Evolutionary conservation across 2,888 invertebrate genomes (phyloP), one percentile per base, ranked within the genome.

Genomic region (Platerodrilus igneus): DNA sequence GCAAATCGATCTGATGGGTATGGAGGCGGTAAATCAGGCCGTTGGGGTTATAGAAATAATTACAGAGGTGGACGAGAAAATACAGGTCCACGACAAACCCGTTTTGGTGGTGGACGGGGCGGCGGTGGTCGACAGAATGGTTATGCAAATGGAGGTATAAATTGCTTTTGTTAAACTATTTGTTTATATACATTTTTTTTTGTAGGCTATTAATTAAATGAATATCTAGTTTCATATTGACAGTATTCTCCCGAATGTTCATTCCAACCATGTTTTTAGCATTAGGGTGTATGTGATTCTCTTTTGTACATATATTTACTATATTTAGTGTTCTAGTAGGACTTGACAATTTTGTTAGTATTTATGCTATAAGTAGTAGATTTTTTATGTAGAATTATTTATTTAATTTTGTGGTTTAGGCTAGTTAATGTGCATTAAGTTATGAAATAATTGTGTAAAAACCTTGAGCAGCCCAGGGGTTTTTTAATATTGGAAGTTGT

Each of bases 1-100:
- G 85, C 86, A 4, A 77, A 77, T 51, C 76, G 81, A 51, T 66
- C 64, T 22, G 72, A 73, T 23, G 78, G 76, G 45, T 78, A 76
- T 32, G 79, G 80, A 23, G 77, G 76, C 13, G 75, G 77, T 37
- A 64, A 64, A 45, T 60, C 62, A 40, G 75, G 76, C 16, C 73
- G 78, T 51, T 73, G 74, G 73, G 74, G 75, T 53, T 64, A 72
- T 19, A 69, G 74, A 38, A 59, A 56, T 44, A 55, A 56, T 23
- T 60, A 56, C 36, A 63, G 67, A 19, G n/a, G n/a, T n/a, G 71
- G 72, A 1, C 63, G 67, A 20, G 71, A 72, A 2, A 60, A 62
- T 32, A 51, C 52, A 21, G 57, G 58, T 37, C 59, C 60, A 37
- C 52, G 57, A 44, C 62, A 64, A 39, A 47, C 47, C 27, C 45